Base-by-base conservation (phyloP, 2,888 invertebrate genomes). In the Xylophagus ater region DNA sequence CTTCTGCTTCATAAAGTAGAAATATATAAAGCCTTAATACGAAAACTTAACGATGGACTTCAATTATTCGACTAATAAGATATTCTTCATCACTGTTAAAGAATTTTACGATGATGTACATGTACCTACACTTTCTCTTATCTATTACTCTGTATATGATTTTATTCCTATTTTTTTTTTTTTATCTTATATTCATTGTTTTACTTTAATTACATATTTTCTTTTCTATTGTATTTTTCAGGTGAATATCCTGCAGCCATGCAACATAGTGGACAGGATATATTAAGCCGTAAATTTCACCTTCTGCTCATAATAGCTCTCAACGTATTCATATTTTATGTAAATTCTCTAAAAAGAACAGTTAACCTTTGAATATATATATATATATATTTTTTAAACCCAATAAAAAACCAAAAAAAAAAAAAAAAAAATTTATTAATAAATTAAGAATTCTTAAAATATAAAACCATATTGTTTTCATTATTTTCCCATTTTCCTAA, bases 231-330 rank as follows among this genome's bases (percentile, higher is more conserved):
- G 50, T 47, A 54, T 51, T 44, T 62, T 65, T 47, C 72, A 84
- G 84, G 83, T 48, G 86, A 86, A 62, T 80, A 85, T 63, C 85
- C 85, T 50, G 86, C 85, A 35, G 86, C 85, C 30, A 86, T 86
- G 81, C 85, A 86, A 61, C 40, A 40, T 30, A 40, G 40, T 29
- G 40, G 34, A 15, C 29, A 34, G 34, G 25, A 40, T 26, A 33
- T 26, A 32, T 26, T 31, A 18, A 32, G 29, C 12, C 28, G 6
- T 38, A 32, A 23, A 38, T 32, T 38, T n/a, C n/a, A n/a, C n/a
- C n/a, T n/a, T n/a, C n/a, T n/a, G n/a, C n/a, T n/a, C n/a, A n/a
- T n/a, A n/a, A n/a, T n/a, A n/a, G n/a, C n/a, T n/a, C n/a, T n/a
- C n/a, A n/a, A n/a, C n/a, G n/a, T n/a, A 32, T 38, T 25, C 8